Evolutionary conservation across 2,797 vertebrate species (phyloP).

Genomic region (Steatocranus sp.): DNA sequence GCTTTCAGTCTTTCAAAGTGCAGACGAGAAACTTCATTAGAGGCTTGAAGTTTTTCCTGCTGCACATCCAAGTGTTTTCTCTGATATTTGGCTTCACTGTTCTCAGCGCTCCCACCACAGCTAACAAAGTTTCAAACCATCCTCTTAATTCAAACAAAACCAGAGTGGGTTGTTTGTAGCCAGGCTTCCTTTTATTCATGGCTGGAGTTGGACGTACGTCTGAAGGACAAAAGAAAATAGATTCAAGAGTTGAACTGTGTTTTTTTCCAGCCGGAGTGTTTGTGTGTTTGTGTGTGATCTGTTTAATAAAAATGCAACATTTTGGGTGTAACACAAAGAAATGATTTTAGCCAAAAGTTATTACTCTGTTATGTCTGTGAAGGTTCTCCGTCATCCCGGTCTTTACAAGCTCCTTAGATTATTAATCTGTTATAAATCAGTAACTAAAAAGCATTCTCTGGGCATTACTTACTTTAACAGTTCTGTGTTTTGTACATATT

Average conservation of each 20-base stretch:
- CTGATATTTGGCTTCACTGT: not conserved
- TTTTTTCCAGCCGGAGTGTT: not conserved
- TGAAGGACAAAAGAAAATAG: not conserved
- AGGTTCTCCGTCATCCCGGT: not conserved
- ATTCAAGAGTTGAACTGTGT: not conserved
- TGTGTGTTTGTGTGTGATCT: not conserved
- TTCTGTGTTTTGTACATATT: not conserved
- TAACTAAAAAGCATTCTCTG: not conserved
- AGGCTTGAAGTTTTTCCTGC: constrained; percentile 36
- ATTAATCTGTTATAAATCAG: not conserved
- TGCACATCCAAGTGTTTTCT: constrained; percentile 25
- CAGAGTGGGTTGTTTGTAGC: not conserved
- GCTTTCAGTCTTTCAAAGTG: constrained; percentile 58
- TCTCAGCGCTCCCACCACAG: not conserved
- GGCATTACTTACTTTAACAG: not conserved
- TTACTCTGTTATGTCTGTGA: not conserved
- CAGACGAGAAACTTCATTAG: constrained; percentile 61
- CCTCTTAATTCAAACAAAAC: constrained; percentile 36
- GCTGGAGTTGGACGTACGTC: not conserved
- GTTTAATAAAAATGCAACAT: not conserved
- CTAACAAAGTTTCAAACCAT: not conserved
- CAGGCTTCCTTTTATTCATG: not conserved
- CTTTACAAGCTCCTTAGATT: not conserved
- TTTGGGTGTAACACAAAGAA: not conserved
- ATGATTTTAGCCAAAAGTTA: not conserved